Conservation (phyloP, 2,113 vertebrate species). For the Paramisgurnus dabryanus region DNA sequence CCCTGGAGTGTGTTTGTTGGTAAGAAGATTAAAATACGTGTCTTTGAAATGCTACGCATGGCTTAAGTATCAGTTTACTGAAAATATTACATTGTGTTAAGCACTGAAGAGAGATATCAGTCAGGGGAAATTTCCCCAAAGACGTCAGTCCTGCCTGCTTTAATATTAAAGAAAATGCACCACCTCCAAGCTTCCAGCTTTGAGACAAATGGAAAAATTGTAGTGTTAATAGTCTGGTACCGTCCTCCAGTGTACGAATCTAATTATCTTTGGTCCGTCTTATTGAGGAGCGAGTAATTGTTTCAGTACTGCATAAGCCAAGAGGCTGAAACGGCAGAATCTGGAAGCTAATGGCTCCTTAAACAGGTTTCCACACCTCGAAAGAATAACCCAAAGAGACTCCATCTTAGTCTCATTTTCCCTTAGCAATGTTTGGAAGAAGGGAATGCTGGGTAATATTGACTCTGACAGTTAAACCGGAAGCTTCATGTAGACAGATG, state of each 20-base stretch:
- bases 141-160: conserved; percentile 29
- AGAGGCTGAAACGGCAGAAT: conserved; percentile 76
- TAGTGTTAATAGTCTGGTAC: conserved; percentile 78
- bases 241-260: conserved; percentile 76
- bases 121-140: conserved; percentile 47
- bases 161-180: conserved; percentile 59
- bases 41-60: neutral
- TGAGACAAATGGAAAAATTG: conserved; percentile 77
- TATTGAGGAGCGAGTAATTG: conserved; percentile 78
- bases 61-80: conserved; percentile 57
- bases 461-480: conserved; percentile 49
- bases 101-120: conserved; percentile 37
- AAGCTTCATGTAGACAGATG: neutral
- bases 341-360: conserved; percentile 75
- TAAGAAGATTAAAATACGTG: neutral
- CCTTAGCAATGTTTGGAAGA: conserved; percentile 64
- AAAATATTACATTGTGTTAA: conserved; percentile 38
- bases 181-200: conserved; percentile 70
- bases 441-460: conserved; percentile 58
- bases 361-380: conserved; percentile 69
- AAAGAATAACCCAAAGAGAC: conserved; percentile 69
- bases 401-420: conserved; percentile 70
- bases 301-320: conserved; percentile 76
- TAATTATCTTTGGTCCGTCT: conserved; percentile 81
- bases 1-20: neutral